phyloP scores from a whole-genome alignment of 2,888 invertebrate genomes.

The Aleiodes leptofemur region DNA sequence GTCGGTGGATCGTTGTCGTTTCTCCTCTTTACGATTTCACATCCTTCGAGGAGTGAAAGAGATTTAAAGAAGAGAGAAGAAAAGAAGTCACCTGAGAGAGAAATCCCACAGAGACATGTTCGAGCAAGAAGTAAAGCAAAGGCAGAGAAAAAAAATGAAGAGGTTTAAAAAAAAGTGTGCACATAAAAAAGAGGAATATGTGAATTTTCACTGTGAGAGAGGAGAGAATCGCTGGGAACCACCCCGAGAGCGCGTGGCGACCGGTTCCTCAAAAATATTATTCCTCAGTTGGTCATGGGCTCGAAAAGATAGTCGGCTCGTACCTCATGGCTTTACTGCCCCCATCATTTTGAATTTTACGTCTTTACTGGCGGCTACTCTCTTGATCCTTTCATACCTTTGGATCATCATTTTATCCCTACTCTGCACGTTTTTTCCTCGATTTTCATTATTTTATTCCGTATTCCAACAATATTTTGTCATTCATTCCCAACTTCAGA shows the following conservation, averaged over 20 bases:
- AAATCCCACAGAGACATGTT: conserved; percentile 15
- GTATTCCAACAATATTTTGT: conserved; percentile 4
- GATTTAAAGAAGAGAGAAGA: conserved; percentile 17
- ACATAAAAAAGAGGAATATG: conserved; percentile 22
- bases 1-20: conserved; percentile 55
- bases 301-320: conserved; percentile 29
- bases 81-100: neutral
- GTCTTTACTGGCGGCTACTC: conserved; percentile 37
- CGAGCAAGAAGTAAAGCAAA: conserved; percentile 2
- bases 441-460: conserved; percentile 34
- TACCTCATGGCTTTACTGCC: conserved; percentile 43
- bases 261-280: conserved; percentile 46
- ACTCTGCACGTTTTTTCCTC: neutral
- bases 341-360: conserved; percentile 34
- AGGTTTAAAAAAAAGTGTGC: conserved; percentile 31
- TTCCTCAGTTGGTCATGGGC: conserved; percentile 22
- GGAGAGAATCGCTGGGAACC: conserved; percentile 40
- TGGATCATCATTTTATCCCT: conserved; percentile 37
- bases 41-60: conserved; percentile 33
- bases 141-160: conserved; percentile 31
- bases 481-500: neutral
- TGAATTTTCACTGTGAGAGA: conserved; percentile 44
- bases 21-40: conserved; percentile 57
- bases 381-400: conserved; percentile 29
- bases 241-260: conserved; percentile 43